These are phyloP conservation scores for Neoascia interrupta DNA, from an alignment of 2,888 invertebrate species.

Conservation along the genomic window DNA sequence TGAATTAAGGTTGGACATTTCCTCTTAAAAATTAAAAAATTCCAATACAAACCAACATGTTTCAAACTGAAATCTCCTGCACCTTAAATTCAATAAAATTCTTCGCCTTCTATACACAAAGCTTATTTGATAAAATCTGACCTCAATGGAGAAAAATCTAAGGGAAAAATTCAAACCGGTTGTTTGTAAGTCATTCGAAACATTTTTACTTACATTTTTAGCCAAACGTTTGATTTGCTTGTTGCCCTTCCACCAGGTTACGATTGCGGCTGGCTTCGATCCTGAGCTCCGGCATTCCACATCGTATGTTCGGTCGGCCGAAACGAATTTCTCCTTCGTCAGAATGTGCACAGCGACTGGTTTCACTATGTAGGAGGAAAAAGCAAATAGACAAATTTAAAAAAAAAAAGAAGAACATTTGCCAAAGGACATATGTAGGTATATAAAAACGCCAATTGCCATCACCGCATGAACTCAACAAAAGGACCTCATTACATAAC, in stretches of 20 bases:
- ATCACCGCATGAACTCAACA: conserved; percentile 19
- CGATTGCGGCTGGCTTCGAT: conserved; percentile 90
- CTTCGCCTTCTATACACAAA: too few species aligned
- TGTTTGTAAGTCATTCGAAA: too few species aligned
- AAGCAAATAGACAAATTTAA: conserved; percentile 71
- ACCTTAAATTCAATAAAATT: too few species aligned
- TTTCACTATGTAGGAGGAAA: conserved; percentile 84
- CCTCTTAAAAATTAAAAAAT: too few species aligned
- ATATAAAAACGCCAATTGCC: too few species aligned
- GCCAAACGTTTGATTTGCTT: conserved; percentile 89
- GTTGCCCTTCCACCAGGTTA: conserved; percentile 95
- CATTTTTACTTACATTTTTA: conserved; percentile 91
- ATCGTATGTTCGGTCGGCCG: conserved; percentile 91
- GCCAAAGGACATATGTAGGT: not conserved
- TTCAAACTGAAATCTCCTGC: too few species aligned
- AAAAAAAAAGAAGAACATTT: not conserved
- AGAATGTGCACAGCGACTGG: conserved; percentile 91
- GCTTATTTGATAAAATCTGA: too few species aligned
- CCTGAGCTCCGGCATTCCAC: conserved; percentile 93
- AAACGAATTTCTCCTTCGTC: conserved; percentile 90
- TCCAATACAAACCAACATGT: too few species aligned
- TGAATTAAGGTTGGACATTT: too few species aligned
- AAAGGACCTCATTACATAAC: conserved; percentile 61
- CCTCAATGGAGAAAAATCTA: too few species aligned
- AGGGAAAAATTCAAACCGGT: too few species aligned